Base-by-base conservation (phyloP, 2,113 vertebrate genomes). In the Amblyopsis rosae region DNA sequence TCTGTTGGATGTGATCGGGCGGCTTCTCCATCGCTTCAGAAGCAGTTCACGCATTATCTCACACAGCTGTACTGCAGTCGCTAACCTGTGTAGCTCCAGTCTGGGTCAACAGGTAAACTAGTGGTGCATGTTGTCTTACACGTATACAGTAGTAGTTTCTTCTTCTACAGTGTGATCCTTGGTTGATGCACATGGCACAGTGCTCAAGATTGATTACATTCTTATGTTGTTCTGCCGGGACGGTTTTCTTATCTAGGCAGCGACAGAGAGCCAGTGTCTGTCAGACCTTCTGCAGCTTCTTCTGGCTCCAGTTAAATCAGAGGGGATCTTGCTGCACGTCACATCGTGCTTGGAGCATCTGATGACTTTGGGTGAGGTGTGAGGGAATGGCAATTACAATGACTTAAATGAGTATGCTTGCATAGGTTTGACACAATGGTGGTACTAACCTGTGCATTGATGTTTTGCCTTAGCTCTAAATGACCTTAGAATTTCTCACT, bases 1-100 rank as follows among this genome's bases (percentile, higher is more conserved):
- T 54, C 73, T 94, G 3, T 50, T 93, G 48, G 81, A 91, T 65
- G 87, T 83, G 49, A 63, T 94, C 12, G 87, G 86, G 55, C 70
- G n/a, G 3, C 84, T 93, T 58, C 84, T 94, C 75, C 75, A 83
- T 49, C 76, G 0, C 7, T 80, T 86, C 49, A 88, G 75, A 75
- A 76, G 67, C 50, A 90, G 87, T 58, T 78, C 87, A 2, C 77
- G 86, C 32, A 74, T 92, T 59, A 73, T 91, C 35, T 79, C 83
- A 60, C 91, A 90, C 60, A 17, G 82, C 71, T 91, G 91, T 57
- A 87, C 74, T 54, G 91, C 91, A 47, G 89, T 94, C 82, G 74
- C 79, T 49, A 74, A 92, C 76, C 56, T 94, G 66, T 87, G 78
- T 48, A 63, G 67, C 68, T 87, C 87, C 49, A 51, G 79, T 59